These are phyloP conservation scores for Ichneumon xanthorius DNA, from an alignment of 2,888 invertebrate genomes.

Conservation along the genomic window DNA sequence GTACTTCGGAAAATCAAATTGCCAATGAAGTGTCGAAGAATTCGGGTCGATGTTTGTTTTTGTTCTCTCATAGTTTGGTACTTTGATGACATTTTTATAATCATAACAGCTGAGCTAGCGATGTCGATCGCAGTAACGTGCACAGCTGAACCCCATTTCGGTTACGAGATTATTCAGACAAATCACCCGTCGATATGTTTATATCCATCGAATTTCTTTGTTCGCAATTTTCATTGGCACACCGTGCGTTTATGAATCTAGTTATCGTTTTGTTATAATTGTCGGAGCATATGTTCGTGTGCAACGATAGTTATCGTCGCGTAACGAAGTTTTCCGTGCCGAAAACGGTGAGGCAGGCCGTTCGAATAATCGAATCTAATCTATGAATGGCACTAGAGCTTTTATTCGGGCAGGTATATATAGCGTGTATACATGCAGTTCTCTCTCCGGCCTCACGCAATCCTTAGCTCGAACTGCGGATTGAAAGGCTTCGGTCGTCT, in stretches of 20 bases:
- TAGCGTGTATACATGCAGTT: not conserved
- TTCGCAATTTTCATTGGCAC: not conserved
- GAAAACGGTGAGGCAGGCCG: not conserved
- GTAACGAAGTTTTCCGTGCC: not conserved
- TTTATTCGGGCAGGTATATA: constrained; percentile 4
- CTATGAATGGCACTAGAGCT: not conserved
- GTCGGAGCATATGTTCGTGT: not conserved
- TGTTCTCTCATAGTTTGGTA: not conserved
- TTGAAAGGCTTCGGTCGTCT: constrained; percentile 46
- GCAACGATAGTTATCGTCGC: not conserved
- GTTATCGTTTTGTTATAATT: not conserved
- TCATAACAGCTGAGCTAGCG: not conserved
- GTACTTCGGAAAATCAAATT: not conserved
- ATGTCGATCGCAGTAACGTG: not conserved
- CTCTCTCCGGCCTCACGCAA: not conserved
- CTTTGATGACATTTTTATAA: not conserved
- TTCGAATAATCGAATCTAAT: constrained; percentile 15
- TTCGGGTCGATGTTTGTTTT: not conserved
- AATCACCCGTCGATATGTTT: not conserved
- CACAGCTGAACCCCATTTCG: not conserved
- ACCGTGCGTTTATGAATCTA: not conserved
- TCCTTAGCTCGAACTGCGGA: constrained; percentile 15
- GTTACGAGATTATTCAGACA: not conserved
- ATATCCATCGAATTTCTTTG: not conserved
- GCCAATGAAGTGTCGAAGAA: not conserved